Conservation (phyloP, 2,113 vertebrate genomes). For the Bufo gargarizans region DNA sequence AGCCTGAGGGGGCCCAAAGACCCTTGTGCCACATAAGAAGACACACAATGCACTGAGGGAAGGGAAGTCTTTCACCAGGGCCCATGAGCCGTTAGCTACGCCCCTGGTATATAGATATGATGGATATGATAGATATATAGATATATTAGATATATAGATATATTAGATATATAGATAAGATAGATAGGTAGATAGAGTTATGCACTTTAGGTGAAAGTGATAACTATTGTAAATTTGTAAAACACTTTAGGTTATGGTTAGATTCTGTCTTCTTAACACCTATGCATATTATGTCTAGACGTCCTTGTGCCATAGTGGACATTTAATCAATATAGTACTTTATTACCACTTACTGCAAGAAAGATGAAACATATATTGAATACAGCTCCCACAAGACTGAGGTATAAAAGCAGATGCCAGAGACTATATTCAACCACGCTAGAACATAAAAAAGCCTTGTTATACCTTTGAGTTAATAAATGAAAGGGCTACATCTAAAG, state of each 20-base stretch:
- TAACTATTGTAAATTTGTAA: not conserved
- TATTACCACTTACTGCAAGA: not conserved
- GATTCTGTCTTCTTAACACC: constrained; percentile 2
- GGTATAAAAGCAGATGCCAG: constrained; percentile 39
- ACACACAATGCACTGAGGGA: no score
- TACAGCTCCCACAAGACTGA: not conserved
- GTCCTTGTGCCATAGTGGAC: not conserved
- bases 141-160: not conserved
- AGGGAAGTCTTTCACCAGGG: no score
- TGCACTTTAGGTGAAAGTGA: not conserved
- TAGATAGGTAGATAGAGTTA: not conserved
- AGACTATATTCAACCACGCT: not conserved
- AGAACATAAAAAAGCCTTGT: constrained; percentile 39
- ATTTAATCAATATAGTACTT: constrained; percentile 36
- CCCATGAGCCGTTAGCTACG: no score
- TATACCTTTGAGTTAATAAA: constrained; percentile 26
- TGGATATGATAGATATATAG: no score
- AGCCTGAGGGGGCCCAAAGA: no score
- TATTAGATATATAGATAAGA: not conserved
- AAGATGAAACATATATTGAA: constrained; percentile 16
- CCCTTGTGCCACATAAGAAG: no score
- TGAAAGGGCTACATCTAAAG: constrained; percentile 26
- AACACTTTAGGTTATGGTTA: not conserved
- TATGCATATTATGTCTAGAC: constrained; percentile 17
- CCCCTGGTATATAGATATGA: no score